Evolutionary conservation across 2,888 invertebrate species (phyloP).

Genomic region (Limnephilus auricula): DNA sequence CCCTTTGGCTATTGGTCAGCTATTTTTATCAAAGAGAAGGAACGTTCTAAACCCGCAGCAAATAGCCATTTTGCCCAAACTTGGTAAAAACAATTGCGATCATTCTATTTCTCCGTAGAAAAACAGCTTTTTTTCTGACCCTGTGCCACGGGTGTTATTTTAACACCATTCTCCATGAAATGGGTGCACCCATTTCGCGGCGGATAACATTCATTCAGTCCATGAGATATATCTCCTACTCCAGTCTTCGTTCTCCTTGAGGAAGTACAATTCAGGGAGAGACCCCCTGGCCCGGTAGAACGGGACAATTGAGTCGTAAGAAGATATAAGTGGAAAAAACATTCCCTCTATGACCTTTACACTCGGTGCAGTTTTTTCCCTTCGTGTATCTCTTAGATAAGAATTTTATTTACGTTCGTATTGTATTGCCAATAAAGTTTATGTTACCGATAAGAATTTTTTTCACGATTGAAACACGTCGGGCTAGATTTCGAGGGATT

Average conservation of each 20-base stretch:
- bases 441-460: not conserved
- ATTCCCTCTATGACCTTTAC: not conserved
- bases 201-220: not conserved
- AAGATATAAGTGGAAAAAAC: slow-evolving; percentile 34
- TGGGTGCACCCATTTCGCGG: slow-evolving; percentile 38
- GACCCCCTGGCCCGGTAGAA: slow-evolving; percentile 45
- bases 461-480: not conserved
- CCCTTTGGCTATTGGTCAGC: not conserved
- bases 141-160: slow-evolving; percentile 13
- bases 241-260: not conserved
- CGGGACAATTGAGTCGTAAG: slow-evolving; percentile 59
- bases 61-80: not conserved
- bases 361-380: not conserved
- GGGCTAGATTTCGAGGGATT: too few species aligned
- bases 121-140: slow-evolving; percentile 33
- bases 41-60: not conserved
- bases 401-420: not conserved
- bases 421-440: not conserved
- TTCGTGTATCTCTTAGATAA: not conserved
- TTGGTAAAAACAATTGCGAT: not conserved
- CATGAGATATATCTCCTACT: not conserved
- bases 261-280: slow-evolving; percentile 60
- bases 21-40: not conserved
- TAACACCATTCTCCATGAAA: slow-evolving; percentile 9
- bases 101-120: not conserved